Evolutionary conservation across 1,140 invertebrate genomes (phyloP), one percentile per base, ranked within the genome.

Genomic region (Bombus breviceps): DNA sequence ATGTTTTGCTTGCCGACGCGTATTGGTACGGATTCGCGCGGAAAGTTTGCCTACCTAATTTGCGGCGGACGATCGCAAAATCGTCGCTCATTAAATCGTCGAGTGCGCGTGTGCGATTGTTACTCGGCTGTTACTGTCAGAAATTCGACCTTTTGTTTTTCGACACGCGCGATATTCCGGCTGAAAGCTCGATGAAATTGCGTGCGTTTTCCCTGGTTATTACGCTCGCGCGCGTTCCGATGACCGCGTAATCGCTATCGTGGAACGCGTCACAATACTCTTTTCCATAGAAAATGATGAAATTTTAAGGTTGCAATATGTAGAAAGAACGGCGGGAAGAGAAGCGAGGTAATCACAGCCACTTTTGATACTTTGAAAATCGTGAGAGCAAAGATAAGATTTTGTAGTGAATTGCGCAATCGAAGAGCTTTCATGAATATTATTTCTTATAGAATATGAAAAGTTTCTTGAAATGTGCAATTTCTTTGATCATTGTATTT

Each of bases 21-120:
- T 34, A 53, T 53, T 53, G 34, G 18, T 10, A 22, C 47, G n/a
- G n/a, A 62, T 32, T 72, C 69, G 39, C 25, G 57, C 10, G 41
- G 72, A 64, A 74, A 75, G 39, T 37, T 71, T 57, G 10, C 41
- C 32, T 37, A n/a, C 41, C 81, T 82, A 82, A 82, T 82, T 75
- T 75, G 81, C 71, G 71, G 71, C 32, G 34, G 32, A 37, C 71
- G 41, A 82, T 75, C 41, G 25, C 71, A 41, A 64, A 34, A 82
- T 73, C 47, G n/a, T 74, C 37, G 64, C 13, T 62, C 80, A 62
- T 81, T 81, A 81, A 73, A 73, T 62, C 69, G 69, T 13, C 32
- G 3, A 13, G 25, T 62, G 22, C 72, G 37, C 12, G 18, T 18
- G 34, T 15, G 34, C 13, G 8, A 18, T 39, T 15, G 39, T 10